Conservation (phyloP, 2,888 invertebrate species). For the Leptopterna dolabrata region DNA sequence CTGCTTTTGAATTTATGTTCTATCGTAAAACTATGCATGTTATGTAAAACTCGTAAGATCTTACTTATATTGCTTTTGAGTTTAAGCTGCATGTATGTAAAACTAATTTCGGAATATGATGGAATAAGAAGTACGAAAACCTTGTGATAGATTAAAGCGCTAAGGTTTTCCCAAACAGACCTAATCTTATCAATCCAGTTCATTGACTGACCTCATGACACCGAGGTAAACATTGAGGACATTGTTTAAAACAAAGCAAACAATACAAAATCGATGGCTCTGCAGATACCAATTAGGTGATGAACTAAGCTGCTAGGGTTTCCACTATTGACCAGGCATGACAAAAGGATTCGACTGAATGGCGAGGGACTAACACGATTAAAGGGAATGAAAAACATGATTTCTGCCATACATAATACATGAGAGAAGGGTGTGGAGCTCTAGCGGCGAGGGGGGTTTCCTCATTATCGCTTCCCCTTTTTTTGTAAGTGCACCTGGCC, state of each 20-base stretch:
- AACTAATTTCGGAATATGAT: too few species aligned
- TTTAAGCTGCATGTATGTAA: too few species aligned
- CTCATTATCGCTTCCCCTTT: background rate
- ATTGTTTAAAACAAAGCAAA: too few species aligned
- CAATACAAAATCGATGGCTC: background rate
- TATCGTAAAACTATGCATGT: too few species aligned
- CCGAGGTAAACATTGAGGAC: too few species aligned
- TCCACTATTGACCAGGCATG: background rate
- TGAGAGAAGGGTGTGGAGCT: background rate
- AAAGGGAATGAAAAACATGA: slow-evolving; percentile 7
- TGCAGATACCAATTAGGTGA: background rate
- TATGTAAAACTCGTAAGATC: too few species aligned
- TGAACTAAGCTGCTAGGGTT: background rate
- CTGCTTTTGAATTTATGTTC: too few species aligned
- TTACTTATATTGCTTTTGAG: too few species aligned
- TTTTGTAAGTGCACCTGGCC: background rate
- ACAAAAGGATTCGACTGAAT: background rate
- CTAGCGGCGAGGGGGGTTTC: background rate
- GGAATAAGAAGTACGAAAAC: too few species aligned
- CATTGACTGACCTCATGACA: background rate
- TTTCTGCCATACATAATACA: slow-evolving; percentile 2
- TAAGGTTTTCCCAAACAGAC: too few species aligned
- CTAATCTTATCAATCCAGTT: too few species aligned
- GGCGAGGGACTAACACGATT: background rate
- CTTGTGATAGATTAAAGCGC: too few species aligned